Conservation (phyloP, 2,113 vertebrate genomes). For the Paratilapia polleni region DNA sequence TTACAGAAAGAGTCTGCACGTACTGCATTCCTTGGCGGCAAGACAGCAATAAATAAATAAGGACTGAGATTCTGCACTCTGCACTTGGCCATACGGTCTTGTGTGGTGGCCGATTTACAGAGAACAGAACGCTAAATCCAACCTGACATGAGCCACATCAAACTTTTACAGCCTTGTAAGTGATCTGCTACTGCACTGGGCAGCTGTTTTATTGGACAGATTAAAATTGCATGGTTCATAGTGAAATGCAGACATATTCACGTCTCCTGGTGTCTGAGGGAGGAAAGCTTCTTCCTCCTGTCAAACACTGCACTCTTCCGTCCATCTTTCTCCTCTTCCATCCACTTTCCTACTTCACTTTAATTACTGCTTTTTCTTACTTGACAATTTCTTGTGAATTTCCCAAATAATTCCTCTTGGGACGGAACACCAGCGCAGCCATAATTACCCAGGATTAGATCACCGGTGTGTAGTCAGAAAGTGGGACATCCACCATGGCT, state of each 20-base stretch:
- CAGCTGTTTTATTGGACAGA: constrained; percentile 60
- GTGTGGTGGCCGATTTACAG: constrained; percentile 25
- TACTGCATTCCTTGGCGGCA: constrained; percentile 1
- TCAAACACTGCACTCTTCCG: neutral
- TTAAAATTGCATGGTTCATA: constrained; percentile 68
- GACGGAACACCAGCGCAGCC: constrained; percentile 8
- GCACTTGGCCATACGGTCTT: constrained; percentile 13
- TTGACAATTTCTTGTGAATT: constrained; percentile 27
- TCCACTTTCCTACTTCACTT: neutral
- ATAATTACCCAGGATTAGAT: constrained; percentile 64
- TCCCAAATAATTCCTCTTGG: constrained; percentile 47
- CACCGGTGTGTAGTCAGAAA: constrained; percentile 53
- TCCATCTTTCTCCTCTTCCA: neutral
- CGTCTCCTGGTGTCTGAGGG: neutral
- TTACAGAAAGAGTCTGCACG: neutral
- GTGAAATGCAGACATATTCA: constrained; percentile 42
- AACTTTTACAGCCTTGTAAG: constrained; percentile 65
- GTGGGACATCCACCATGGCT: constrained; percentile 53
- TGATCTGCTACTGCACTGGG: constrained; percentile 49
- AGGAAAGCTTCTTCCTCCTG: neutral
- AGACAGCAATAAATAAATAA: constrained; percentile 59
- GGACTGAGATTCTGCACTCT: constrained; percentile 19
- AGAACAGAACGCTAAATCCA: constrained; percentile 47
- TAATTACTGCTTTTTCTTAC: constrained; percentile 35
- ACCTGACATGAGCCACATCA: constrained; percentile 66